Conservation (phyloP, 2,797 vertebrate genomes). For the Periparus ater region DNA sequence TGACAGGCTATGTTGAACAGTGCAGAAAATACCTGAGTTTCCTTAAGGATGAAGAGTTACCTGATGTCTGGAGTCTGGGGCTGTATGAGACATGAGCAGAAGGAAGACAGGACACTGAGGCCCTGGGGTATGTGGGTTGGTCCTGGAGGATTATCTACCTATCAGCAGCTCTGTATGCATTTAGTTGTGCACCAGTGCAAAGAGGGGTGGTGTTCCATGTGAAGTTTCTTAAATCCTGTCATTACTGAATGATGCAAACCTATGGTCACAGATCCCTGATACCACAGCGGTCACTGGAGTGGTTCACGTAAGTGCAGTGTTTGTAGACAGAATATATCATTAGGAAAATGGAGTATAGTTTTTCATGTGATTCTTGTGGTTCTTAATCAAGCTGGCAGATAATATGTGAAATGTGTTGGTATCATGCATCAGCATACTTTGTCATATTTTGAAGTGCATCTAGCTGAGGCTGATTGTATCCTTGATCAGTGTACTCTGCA, state of each 20-base stretch:
- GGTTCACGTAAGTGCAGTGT: not conserved
- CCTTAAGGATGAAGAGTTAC: not conserved
- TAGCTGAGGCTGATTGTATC: not conserved
- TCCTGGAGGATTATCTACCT: not conserved
- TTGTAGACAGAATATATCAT: not conserved
- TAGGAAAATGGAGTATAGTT: not conserved
- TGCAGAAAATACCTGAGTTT: not conserved
- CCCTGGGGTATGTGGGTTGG: not conserved
- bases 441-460: not conserved
- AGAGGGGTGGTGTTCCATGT: not conserved
- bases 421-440: not conserved
- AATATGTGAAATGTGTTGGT: not conserved
- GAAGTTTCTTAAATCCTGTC: not conserved
- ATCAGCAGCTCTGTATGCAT: not conserved
- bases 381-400: not conserved
- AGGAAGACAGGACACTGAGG: not conserved
- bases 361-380: not conserved
- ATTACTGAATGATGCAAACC: not conserved
- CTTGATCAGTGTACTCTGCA: not conserved
- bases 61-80: not conserved
- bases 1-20: not conserved
- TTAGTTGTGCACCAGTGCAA: not conserved
- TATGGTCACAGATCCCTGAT: not conserved
- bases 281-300: not conserved
- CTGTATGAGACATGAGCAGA: not conserved